Conservation (phyloP, 1,140 invertebrate genomes). For the Portunus trituberculatus region DNA sequence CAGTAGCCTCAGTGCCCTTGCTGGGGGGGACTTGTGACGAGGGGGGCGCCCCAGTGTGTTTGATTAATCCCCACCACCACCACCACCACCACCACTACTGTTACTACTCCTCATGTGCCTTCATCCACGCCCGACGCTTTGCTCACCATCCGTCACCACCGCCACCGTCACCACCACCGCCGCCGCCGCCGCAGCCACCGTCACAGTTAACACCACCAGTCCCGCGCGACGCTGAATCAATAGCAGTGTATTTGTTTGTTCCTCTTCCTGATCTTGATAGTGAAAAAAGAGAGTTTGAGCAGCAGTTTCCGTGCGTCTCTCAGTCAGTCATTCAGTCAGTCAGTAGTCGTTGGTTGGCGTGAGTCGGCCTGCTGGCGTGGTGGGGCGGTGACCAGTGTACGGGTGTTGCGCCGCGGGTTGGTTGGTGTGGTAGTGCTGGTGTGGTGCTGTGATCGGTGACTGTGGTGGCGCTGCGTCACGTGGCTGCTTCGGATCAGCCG, state of each 20-base stretch:
- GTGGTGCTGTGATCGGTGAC: background rate
- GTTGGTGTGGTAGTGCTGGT: background rate
- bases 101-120: conserved; percentile 12
- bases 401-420: background rate
- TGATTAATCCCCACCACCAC: background rate
- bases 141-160: background rate
- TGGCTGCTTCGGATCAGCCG: background rate
- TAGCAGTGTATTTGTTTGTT: background rate
- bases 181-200: background rate
- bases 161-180: background rate
- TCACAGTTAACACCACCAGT: too few relatives aligned
- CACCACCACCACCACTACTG: background rate
- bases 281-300: background rate
- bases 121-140: background rate
- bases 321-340: background rate
- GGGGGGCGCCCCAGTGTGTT: background rate
- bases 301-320: background rate
- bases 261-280: background rate
- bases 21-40: conserved; percentile 24
- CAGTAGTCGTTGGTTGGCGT: background rate
- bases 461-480: background rate
- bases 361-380: background rate
- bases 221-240: background rate
- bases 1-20: background rate
- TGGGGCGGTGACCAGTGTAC: background rate